Conservation (phyloP, 2,797 vertebrate genomes). For the Eremophila alpestris region DNA sequence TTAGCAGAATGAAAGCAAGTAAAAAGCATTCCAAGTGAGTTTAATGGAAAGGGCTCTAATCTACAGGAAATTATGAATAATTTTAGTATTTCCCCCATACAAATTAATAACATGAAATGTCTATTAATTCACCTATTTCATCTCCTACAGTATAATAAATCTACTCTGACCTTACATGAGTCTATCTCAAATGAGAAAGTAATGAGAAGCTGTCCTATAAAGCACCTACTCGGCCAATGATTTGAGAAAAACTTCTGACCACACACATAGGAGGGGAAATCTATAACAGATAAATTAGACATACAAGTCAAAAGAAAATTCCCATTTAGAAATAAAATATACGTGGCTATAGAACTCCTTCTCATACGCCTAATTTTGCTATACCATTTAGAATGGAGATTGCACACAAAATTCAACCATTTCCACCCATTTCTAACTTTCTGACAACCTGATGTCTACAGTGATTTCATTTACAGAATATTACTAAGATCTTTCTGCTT, state of each 20-base stretch:
- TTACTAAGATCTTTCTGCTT: not conserved
- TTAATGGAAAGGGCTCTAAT: not conserved
- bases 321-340: not conserved
- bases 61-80: not conserved
- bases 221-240: not conserved
- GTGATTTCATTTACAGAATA: not conserved
- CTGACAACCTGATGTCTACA: not conserved
- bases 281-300: not conserved
- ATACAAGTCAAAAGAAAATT: not conserved
- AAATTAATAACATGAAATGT: slow-evolving; percentile 10
- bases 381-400: not conserved
- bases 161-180: not conserved
- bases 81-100: not conserved
- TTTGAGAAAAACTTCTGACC: not conserved
- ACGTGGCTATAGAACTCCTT: not conserved
- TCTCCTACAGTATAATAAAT: not conserved
- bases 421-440: not conserved
- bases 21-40: not conserved
- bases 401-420: not conserved
- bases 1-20: slow-evolving; percentile 1
- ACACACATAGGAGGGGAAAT: not conserved
- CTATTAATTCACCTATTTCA: slow-evolving; percentile 6
- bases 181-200: not conserved
- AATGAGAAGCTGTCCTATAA: slow-evolving; percentile 9
- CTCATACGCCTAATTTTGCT: not conserved